These are phyloP conservation scores for Masnerella sp. DNA, from an alignment of 2,888 invertebrate species.

Conservation along the genomic window DNA sequence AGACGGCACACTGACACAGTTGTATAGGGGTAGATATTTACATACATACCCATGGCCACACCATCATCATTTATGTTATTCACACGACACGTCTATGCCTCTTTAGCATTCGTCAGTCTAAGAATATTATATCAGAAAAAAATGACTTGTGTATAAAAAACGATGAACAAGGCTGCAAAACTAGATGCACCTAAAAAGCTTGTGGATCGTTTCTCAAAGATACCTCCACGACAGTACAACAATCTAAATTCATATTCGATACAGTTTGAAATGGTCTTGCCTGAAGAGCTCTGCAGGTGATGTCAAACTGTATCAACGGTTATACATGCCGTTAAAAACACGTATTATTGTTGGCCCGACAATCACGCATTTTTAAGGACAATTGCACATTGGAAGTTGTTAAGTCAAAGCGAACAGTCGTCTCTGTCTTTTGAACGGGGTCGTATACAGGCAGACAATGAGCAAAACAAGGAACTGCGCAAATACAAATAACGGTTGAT, in stretches of 20 bases:
- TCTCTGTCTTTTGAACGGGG: constrained; percentile 63
- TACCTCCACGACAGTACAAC: constrained; percentile 54
- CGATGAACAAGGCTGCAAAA: constrained; percentile 52
- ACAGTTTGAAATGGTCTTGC: constrained; percentile 73
- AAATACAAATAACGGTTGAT: constrained; percentile 76
- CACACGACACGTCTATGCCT: constrained; percentile 67
- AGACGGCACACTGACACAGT: constrained; percentile 41
- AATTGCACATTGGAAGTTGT: constrained; percentile 65
- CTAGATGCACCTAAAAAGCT: constrained; percentile 59
- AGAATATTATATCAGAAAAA: constrained; percentile 46
- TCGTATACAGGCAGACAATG: constrained; percentile 63
- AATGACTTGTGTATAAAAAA: constrained; percentile 32
- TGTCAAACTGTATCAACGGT: constrained; percentile 74
- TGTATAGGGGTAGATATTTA: constrained; percentile 61
- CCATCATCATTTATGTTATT: constrained; percentile 77
- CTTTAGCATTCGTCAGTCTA: constrained; percentile 55
- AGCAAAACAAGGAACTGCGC: constrained; percentile 64
- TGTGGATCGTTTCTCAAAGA: constrained; percentile 45
- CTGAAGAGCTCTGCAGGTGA: constrained; percentile 62
- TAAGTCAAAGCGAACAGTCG: constrained; percentile 71
- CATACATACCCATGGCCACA: constrained; percentile 78
- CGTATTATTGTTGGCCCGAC: constrained; percentile 18
- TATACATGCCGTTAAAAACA: constrained; percentile 62
- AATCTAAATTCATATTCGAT: constrained; percentile 67
- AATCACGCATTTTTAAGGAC: constrained; percentile 38